A percentile compares a stretch with the other conserved stretches of the same genome.
These are phyloP conservation scores for Coecobrya sp. DNA, from an alignment of 2,888 invertebrate species.

Conservation along the genomic window DNA sequence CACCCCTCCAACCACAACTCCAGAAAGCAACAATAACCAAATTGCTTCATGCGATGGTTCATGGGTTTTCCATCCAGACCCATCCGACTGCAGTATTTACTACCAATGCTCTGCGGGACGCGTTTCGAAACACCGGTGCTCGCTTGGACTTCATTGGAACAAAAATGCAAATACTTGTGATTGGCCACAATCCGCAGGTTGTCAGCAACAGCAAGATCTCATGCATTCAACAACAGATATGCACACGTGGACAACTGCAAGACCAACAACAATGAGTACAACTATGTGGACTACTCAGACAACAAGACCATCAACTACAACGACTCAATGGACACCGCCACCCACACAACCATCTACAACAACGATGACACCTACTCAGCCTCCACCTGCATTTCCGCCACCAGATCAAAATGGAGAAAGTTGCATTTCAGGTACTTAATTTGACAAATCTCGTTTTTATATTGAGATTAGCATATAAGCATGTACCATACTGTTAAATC, in stretches of 20 bases:
- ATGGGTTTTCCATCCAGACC: slow-evolving; percentile 73
- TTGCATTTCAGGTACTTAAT: slow-evolving; percentile 68
- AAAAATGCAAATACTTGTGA: slow-evolving; percentile 91
- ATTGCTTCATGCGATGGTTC: slow-evolving; percentile 62
- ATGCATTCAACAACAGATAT: slow-evolving; percentile 40
- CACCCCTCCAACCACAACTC: slow-evolving; percentile 4
- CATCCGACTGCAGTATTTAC: slow-evolving; percentile 91
- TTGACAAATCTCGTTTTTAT: not conserved
- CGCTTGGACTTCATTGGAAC: slow-evolving; percentile 93
- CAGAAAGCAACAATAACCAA: not conserved
- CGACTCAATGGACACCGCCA: slow-evolving; percentile 39
- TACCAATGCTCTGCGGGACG: slow-evolving; percentile 93
- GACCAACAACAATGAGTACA: slow-evolving; percentile 59
- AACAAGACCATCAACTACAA: slow-evolving; percentile 37
- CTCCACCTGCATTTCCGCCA: slow-evolving; percentile 1
- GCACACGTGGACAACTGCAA: slow-evolving; percentile 25
- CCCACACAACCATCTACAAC: slow-evolving; percentile 42
- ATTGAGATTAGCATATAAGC: not conserved
- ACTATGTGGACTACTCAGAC: slow-evolving; percentile 14
- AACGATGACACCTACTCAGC: slow-evolving; percentile 35
- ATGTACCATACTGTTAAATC: not conserved
- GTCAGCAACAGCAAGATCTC: slow-evolving; percentile 66
- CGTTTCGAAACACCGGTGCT: slow-evolving; percentile 91
- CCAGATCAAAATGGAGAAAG: slow-evolving; percentile 16
- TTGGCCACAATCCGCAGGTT: slow-evolving; percentile 89